Evolutionary conservation across 1,140 invertebrate genomes (phyloP).

Genomic region (Sitobion miscanthi): DNA sequence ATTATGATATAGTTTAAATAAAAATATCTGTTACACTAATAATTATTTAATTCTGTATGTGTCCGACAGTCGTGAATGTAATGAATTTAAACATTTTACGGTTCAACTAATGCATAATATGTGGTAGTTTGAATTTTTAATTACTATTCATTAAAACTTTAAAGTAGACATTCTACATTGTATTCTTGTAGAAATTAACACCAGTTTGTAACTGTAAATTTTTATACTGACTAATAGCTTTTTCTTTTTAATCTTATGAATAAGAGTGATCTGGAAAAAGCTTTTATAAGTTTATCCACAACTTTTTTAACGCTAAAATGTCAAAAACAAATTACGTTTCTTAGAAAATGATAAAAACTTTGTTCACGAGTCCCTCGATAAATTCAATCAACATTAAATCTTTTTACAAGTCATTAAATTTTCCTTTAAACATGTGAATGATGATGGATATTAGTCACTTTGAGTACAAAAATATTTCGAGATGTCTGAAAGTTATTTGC

Average conservation of each 20-base stretch:
- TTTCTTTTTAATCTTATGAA: conserved; percentile 2
- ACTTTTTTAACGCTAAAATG: conserved; percentile 29
- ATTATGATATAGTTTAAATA: not conserved
- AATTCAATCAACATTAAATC: conserved; percentile 25
- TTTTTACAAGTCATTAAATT: conserved; percentile 38
- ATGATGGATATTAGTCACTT: conserved; percentile 5
- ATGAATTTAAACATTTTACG: not conserved
- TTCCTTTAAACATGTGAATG: conserved; percentile 9
- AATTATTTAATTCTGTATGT: not conserved
- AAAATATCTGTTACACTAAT: not conserved
- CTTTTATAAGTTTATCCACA: conserved; percentile 10
- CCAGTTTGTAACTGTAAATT: not conserved
- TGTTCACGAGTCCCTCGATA: not conserved
- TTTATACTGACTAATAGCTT: not conserved
- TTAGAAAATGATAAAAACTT: conserved; percentile 20
- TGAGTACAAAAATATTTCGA: not conserved
- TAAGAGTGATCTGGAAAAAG: conserved; percentile 16
- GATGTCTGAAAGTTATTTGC: not conserved
- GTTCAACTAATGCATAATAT: not conserved
- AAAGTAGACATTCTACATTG: not conserved
- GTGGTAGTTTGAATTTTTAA: not conserved
- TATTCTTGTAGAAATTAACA: not conserved
- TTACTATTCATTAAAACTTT: not conserved
- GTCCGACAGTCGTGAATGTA: not conserved
- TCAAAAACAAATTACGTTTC: conserved; percentile 27